Conservation (phyloP, 2,888 invertebrate genomes). For the Eremobia ochroleuca region DNA sequence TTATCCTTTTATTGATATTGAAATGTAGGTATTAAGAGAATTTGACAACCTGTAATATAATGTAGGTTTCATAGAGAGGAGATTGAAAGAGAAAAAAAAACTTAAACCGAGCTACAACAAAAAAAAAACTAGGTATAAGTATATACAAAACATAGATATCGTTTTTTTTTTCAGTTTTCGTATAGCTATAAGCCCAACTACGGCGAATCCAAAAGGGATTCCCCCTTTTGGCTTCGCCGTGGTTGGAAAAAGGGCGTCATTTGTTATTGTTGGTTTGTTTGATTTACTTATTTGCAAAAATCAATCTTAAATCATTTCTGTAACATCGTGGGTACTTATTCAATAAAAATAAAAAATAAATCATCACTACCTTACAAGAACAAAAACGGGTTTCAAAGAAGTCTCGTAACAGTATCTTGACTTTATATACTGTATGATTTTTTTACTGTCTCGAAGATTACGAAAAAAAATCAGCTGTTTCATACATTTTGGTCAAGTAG, state of each 20-base stretch:
- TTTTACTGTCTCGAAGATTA: too few relatives aligned
- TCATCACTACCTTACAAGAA: too few relatives aligned
- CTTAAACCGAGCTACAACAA: neutral
- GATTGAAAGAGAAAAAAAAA: neutral
- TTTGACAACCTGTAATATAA: neutral
- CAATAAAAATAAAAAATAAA: too few relatives aligned
- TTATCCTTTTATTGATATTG: neutral
- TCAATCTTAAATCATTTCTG: too few relatives aligned
- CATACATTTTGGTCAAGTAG: too few relatives aligned
- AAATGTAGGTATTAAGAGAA: neutral
- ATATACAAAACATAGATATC: neutral
- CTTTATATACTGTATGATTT: neutral
- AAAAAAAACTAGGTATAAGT: neutral
- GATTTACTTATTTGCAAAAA: too few relatives aligned
- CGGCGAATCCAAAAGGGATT: too few relatives aligned
- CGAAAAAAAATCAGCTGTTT: too few relatives aligned
- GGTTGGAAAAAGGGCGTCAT: neutral
- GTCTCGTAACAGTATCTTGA: neutral
- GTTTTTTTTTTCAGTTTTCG: neutral
- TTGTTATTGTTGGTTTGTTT: too few relatives aligned
- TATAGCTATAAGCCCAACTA: too few relatives aligned
- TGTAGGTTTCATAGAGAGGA: neutral
- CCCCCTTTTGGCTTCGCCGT: neutral
- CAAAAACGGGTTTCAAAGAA: too few relatives aligned
- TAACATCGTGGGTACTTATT: too few relatives aligned